Percentiles rank a stretch among this genome's conserved stretches.
phyloP scores from a whole-genome alignment of 1,140 invertebrate species.

The Andricus grossulariae region DNA sequence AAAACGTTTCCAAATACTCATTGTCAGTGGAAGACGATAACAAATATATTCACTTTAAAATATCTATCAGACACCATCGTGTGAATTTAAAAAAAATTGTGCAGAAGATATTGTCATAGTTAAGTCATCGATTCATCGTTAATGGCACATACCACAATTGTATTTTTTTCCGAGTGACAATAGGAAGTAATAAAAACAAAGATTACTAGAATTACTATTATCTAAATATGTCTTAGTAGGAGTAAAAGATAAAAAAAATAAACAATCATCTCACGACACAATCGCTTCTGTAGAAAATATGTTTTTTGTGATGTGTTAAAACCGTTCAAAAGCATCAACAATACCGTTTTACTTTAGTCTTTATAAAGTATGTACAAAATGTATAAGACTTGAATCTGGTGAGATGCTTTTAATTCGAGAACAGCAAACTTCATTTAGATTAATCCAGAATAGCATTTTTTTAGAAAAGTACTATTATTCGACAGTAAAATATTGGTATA shows the following conservation, averaged over 20 bases:
- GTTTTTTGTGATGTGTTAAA: too few species aligned
- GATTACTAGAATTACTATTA: too few species aligned
- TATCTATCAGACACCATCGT: background rate
- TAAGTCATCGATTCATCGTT: background rate
- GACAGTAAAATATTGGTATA: background rate
- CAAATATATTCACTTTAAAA: conserved; percentile 20
- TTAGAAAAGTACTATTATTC: conserved; percentile 16
- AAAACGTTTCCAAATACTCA: background rate
- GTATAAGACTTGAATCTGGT: background rate
- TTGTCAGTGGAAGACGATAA: background rate
- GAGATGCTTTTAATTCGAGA: conserved; percentile 7
- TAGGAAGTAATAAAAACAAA: too few species aligned
- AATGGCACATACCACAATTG: background rate
- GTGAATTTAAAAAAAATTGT: conserved; percentile 1
- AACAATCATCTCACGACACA: background rate
- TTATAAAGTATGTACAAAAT: conserved; percentile 27
- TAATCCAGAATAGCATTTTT: background rate
- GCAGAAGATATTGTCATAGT: conserved; percentile 20
- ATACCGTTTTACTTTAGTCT: background rate
- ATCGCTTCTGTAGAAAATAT: conserved; percentile 2
- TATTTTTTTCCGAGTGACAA: too few species aligned
- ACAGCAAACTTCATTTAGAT: background rate
- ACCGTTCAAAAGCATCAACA: too few species aligned
- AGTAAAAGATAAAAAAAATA: conserved; percentile 15
- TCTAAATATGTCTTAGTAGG: background rate